Evolutionary conservation across 2,113 vertebrate species (phyloP), one percentile per base, ranked within the genome.

Genomic region (Chaetura pelagica): DNA sequence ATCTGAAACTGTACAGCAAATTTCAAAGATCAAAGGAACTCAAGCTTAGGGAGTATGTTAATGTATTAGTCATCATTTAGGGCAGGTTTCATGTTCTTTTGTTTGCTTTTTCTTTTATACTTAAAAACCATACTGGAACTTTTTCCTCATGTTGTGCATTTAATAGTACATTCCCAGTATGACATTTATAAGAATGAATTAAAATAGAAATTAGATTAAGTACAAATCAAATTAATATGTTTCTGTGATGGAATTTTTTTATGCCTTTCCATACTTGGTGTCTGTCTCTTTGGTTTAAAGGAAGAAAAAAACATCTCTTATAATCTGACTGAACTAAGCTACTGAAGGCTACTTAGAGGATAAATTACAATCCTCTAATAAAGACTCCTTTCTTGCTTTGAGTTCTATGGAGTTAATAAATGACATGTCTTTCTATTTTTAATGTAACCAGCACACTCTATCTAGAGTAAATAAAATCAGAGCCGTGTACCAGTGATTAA

Each of bases 261-360:
- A 40, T 0, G 2, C 4, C n/a, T 4, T 14, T 86, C 29, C 1
- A 5, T 89, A 34, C 57, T 63, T 3, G 1, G 1, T 40, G 4
- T 72, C 32, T 55, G 3, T 30, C 4, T 51, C 40, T 34, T 27
- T 61, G 12, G 29, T 76, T 80, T 64, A 48, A 80, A 80, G 23
- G 30, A 78, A 80, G 2, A 16, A 68, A 52, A 87, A 58, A 67
- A 42, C 2, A 10, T 46, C 12, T 58, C 34, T 83, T n/a, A 9
- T 34, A 49, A 10, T 73, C 14, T 52, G 34, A 64, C 4, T 34
- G 29, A 49, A n/a, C 15, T 48, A 34, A 81, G 14, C 20, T 77
- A 35, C 27, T 52, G 59, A 58, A 1, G 5, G 7, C 12, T 68
- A 27, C 15, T 27, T 68, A 27, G 10, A 67, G 9, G 12, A 59